phyloP scores from a whole-genome alignment of 2,113 vertebrate species.

The Atlantisia rogersi region DNA sequence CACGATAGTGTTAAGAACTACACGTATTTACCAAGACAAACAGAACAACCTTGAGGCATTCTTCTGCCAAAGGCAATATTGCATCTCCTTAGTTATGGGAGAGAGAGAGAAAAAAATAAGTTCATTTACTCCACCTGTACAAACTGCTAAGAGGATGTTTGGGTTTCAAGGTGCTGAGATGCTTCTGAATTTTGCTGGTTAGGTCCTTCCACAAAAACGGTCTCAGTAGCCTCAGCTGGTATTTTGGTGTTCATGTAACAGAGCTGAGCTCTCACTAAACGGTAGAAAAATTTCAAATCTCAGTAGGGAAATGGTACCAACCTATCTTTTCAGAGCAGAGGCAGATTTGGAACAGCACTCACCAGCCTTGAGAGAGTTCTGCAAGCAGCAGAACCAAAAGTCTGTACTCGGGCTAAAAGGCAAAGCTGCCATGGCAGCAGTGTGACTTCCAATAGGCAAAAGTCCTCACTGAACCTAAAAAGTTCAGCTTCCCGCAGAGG shows the following conservation, averaged over 20 bases:
- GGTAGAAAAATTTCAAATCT: neutral
- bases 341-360: neutral
- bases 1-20: neutral
- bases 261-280: neutral
- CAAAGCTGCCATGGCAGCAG: neutral
- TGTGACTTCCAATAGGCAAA: neutral
- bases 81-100: neutral
- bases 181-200: neutral
- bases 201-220: neutral
- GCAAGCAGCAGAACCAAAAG: neutral
- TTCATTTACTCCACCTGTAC: conserved; percentile 9
- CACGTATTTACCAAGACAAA: conserved; percentile 20
- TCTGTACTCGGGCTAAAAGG: neutral
- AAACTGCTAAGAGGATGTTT: neutral
- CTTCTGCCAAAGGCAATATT: conserved; percentile 52
- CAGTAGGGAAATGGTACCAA: neutral
- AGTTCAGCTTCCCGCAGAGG: neutral
- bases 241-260: neutral
- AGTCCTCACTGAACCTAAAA: neutral
- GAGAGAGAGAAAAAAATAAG: neutral
- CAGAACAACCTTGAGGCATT: neutral
- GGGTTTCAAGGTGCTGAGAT: neutral
- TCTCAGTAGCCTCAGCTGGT: neutral
- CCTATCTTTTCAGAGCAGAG: neutral
- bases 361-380: neutral